A percentile compares a stretch with the other conserved stretches of the same genome.
Evolutionary conservation across 2,797 vertebrate species (phyloP).

Genomic region (Lophius americanus): DNA sequence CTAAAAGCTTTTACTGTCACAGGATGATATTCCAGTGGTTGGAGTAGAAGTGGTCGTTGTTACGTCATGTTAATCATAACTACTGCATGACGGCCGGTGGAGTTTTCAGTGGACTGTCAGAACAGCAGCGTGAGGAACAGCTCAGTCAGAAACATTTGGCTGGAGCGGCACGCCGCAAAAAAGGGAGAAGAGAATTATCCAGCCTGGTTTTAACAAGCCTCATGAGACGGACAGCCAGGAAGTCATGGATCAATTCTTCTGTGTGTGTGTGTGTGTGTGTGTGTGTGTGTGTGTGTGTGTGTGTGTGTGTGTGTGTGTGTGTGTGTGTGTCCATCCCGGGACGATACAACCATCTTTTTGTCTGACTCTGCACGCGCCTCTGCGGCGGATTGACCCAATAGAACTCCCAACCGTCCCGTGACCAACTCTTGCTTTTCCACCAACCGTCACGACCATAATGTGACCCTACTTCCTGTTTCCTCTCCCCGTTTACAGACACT

Average conservation of each 20-base stretch:
- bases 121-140: no score
- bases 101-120: no score
- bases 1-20: no score
- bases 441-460: conserved; percentile 22
- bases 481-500: conserved; percentile 5
- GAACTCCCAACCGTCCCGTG: conserved; percentile 8
- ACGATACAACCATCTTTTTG: conserved; percentile 20
- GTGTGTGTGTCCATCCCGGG: conserved; percentile 19
- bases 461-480: conserved; percentile 48
- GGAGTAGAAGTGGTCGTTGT: no score
- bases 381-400: neutral
- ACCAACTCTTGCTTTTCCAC: conserved; percentile 17
- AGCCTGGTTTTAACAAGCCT: conserved; percentile 41
- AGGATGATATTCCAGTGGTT: no score
- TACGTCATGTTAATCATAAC: no score
- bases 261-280: no score
- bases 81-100: no score
- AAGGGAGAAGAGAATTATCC: conserved; percentile 19
- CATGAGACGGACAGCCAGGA: conserved; percentile 41
- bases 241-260: neutral
- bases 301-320: no score
- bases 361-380: conserved; percentile 1
- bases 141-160: neutral
- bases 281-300: neutral
- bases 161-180: neutral